Base-by-base conservation (phyloP, 2,797 vertebrate species). In the Onychomys arenicola region DNA sequence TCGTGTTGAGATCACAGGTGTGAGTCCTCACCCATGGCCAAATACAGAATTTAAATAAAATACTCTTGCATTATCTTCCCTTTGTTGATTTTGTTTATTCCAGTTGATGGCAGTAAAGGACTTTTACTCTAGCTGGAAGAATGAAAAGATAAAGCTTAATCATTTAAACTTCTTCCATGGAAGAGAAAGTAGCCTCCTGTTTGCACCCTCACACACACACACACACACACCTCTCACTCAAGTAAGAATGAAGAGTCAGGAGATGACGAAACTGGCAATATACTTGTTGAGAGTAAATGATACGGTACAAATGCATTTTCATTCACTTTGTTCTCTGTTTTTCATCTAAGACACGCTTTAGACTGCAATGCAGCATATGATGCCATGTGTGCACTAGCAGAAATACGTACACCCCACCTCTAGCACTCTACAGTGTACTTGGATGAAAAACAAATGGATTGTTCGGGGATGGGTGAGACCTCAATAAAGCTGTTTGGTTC, bases 21-120 rank as follows among this genome's bases (percentile, higher is more conserved):
- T 77, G 6, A 63, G 29, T 32, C 32, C 4, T 8, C 12, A n/a
- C 49, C 29, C 2, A 5, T 16, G 32, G 40, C 19, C 55, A 32
- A n/a, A 76, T 89, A 61, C 91, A 29, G 21, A 46, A 90, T 96
- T 89, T 88, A 73, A 85, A 89, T 91, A n/a, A 55, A 80, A 37
- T 94, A 17, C 34, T 90, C 52, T 87, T 73, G 43, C 6, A 59
- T 59, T 73, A 89, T 32, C 14, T 77, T 97, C 96, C 2, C 85
- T 97, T 97, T 97, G 78, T 83, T 95, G 8, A 29, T 95, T 98
- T 96, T 88, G 14, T 96, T 97, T 98, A 75, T 89, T 98, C 98
- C 98, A 98, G 98, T 85, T 97, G 98, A 98, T 98, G 98, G 98
- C 98, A 99, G 98, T 98, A 98, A 98, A 98, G 95, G 93, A 97